Evolutionary conservation across 2,888 invertebrate species (phyloP), one percentile per base, ranked within the genome.

Genomic region (Leptopilina syphax): DNA sequence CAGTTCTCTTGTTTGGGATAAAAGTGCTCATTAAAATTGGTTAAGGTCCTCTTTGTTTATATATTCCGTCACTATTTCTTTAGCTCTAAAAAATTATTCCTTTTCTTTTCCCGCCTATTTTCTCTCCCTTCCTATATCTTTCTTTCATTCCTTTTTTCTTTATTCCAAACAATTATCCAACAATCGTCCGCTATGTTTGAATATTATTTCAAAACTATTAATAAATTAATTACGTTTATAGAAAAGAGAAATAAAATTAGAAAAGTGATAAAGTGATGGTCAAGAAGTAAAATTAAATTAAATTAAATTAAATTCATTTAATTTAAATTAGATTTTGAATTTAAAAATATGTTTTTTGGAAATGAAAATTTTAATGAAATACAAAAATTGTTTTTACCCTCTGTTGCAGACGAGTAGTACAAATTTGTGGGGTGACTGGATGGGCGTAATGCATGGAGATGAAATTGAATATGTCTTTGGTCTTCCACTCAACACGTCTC

Each of bases 381-480:
- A 9, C 9, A 47, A 47, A 47, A 47, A 9, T 47, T 47, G 47
- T 47, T 47, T 47, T 47, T 47, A 34, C 34, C 34, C 34, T 7
- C 9, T 47, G 47, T 47, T 95, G 70, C 94, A 97, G 97, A 95
- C 97, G 86, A 97, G 97, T 77, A 97, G 97, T 92, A 96, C 96
- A 77, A 98, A 98, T 88, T 94, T 97, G 65, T 99, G 99, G 99
- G 99, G 98, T 44, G 96, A 97, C 90, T 99, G 99, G 99, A 99
- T 99, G 98, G 99, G 99, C 0, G 98, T 98, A 82, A 96, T 99
- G 95, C 99, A 99, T 88, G 99, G 98, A 0, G 99, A 99, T 90
- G 99, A 99, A 93, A 98, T 99, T 90, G 98, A 98, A 92, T 99
- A 98, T 93, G 97, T 98, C 86, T 99, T 99, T 91, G 99, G 99